phyloP scores from a whole-genome alignment of 1,140 invertebrate genomes.

The Leptonema lineaticorne region DNA sequence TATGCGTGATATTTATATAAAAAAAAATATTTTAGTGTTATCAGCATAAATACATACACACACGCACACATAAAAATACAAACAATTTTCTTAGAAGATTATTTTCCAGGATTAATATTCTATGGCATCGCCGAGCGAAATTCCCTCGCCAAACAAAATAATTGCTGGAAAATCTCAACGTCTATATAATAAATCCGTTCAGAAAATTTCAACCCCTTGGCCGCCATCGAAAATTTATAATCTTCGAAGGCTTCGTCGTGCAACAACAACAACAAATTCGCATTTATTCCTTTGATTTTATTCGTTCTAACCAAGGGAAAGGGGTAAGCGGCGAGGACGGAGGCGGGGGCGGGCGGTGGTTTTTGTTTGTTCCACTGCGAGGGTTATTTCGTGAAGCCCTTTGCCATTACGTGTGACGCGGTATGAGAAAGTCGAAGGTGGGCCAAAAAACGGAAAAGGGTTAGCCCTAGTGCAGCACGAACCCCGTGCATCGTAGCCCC shows the following conservation, averaged over 20 bases:
- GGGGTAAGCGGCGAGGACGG: too few species aligned
- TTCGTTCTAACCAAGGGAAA: too few species aligned
- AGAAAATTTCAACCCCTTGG: slow-evolving; percentile 35
- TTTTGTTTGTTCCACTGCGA: too few species aligned
- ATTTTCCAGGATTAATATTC: slow-evolving; percentile 25
- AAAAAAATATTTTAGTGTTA: too few species aligned
- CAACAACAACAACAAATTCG: slow-evolving; percentile 37
- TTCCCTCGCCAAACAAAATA: slow-evolving; percentile 39
- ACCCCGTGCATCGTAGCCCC: too few species aligned
- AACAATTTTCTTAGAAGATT: slow-evolving; percentile 29
- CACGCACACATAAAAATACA: too few species aligned
- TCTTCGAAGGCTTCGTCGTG: slow-evolving; percentile 40
- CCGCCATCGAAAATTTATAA: slow-evolving; percentile 36
- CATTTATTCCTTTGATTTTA: slow-evolving; percentile 43
- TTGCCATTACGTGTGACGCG: slow-evolving; percentile 28
- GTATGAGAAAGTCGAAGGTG: not conserved
- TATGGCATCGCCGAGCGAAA: slow-evolving; percentile 27
- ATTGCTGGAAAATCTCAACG: slow-evolving; percentile 39
- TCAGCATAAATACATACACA: too few species aligned
- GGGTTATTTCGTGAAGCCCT: slow-evolving; percentile 21
- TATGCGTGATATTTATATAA: too few species aligned
- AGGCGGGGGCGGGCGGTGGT: too few species aligned
- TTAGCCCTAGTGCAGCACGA: slow-evolving; percentile 4
- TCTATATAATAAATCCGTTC: slow-evolving; percentile 34
- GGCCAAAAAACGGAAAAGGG: slow-evolving; percentile 7